Conservation (phyloP, 2,113 vertebrate species). For the Forbesichthys papilliferus region DNA sequence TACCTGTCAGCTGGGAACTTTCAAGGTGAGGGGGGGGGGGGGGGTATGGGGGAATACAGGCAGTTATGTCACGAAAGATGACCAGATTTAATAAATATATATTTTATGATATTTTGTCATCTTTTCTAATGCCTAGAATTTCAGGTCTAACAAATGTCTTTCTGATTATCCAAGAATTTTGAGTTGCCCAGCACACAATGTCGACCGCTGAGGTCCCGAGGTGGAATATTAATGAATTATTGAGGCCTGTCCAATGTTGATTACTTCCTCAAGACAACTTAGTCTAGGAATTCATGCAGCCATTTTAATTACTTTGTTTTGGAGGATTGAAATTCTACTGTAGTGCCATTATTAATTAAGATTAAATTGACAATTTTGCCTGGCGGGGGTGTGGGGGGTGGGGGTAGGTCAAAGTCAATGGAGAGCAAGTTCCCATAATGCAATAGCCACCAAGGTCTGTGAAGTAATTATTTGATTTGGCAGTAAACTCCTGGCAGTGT, state of each 20-base stretch:
- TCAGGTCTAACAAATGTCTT: not conserved
- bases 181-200: slow-evolving; percentile 15
- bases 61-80: not conserved
- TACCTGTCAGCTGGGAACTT: slow-evolving; percentile 93
- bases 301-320: slow-evolving; percentile 62
- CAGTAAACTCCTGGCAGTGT: slow-evolving; percentile 33
- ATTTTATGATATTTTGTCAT: not conserved
- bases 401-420: slow-evolving; percentile 33
- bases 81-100: too few relatives aligned
- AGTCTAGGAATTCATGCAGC: slow-evolving; percentile 47
- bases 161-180: not conserved
- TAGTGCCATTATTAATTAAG: slow-evolving; percentile 66
- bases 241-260: slow-evolving; percentile 65
- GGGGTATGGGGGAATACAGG: too few relatives aligned
- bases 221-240: slow-evolving; percentile 61
- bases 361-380: slow-evolving; percentile 69
- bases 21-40: slow-evolving; percentile 81
- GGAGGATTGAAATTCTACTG: slow-evolving; percentile 58
- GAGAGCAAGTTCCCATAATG: slow-evolving; percentile 48
- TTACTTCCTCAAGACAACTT: slow-evolving; percentile 56
- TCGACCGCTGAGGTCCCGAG: not conserved
- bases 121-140: not conserved
- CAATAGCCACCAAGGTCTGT: slow-evolving; percentile 37
- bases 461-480: slow-evolving; percentile 64
- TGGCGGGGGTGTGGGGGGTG: slow-evolving; percentile 3